Conservation (phyloP, 2,797 vertebrate species). For the Epinephelus awoara region DNA sequence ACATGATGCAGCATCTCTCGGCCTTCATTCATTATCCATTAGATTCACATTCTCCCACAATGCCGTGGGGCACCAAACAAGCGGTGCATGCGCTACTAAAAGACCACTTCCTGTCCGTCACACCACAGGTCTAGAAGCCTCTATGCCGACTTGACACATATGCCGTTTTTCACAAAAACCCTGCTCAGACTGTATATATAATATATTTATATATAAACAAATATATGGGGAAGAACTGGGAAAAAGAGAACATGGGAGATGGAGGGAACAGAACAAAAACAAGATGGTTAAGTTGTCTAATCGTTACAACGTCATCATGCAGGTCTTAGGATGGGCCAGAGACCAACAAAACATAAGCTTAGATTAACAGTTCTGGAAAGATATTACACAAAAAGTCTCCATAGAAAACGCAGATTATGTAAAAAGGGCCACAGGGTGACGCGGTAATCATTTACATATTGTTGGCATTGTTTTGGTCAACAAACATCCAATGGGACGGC, state of each 20-base stretch:
- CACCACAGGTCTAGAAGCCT: slow-evolving; percentile 83
- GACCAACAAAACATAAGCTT: slow-evolving; percentile 88
- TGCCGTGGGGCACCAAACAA: slow-evolving; percentile 78
- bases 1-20: slow-evolving; percentile 83
- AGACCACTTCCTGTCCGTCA: slow-evolving; percentile 77
- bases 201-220: slow-evolving; percentile 82
- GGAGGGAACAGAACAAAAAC: slow-evolving; percentile 84
- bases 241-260: slow-evolving; percentile 78
- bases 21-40: slow-evolving; percentile 82
- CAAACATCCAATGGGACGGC: slow-evolving; percentile 90
- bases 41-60: slow-evolving; percentile 87
- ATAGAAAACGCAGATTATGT: slow-evolving; percentile 97
- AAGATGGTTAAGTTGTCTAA: slow-evolving; percentile 87
- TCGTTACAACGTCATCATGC: slow-evolving; percentile 93
- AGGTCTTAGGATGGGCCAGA: slow-evolving; percentile 90
- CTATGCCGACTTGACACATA: slow-evolving; percentile 87
- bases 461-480: slow-evolving; percentile 99
- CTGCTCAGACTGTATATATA: slow-evolving; percentile 84
- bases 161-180: slow-evolving; percentile 80
- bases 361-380: slow-evolving; percentile 91
- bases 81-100: slow-evolving; percentile 74
- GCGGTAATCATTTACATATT: slow-evolving; percentile 93
- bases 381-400: slow-evolving; percentile 96
- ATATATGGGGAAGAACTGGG: slow-evolving; percentile 56
- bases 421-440: slow-evolving; percentile 98